phyloP scores from a whole-genome alignment of 2,113 vertebrate species.

The Periophthalmodon schlosseri region DNA sequence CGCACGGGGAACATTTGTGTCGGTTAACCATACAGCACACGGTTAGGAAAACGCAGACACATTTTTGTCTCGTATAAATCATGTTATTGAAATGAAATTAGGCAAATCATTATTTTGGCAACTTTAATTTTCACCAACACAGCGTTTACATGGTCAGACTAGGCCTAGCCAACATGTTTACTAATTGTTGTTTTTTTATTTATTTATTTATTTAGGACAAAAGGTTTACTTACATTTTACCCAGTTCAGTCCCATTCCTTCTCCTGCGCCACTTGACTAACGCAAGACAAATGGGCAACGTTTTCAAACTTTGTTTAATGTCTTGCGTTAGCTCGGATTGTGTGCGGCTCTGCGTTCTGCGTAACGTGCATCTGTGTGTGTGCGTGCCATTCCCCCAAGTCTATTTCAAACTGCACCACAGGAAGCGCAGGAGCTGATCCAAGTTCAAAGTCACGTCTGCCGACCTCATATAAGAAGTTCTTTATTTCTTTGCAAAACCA shows the following conservation, averaged over 20 bases:
- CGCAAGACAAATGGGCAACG: slow-evolving; percentile 43
- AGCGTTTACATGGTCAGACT: background rate
- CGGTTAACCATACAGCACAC: slow-evolving; percentile 42
- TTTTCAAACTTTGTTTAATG: slow-evolving; percentile 42
- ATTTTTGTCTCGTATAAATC: background rate
- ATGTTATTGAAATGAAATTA: background rate
- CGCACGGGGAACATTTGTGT: slow-evolving; percentile 17
- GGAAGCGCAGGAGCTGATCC: slow-evolving; percentile 92
- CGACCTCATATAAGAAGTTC: slow-evolving; percentile 85
- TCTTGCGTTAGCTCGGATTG: slow-evolving; percentile 64
- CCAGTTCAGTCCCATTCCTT: background rate
- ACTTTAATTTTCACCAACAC: background rate
- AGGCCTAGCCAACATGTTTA: background rate
- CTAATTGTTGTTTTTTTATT: background rate
- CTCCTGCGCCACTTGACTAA: background rate
- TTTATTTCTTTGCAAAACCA: slow-evolving; percentile 86
- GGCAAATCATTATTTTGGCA: background rate
- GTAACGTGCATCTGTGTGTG: slow-evolving; percentile 25
- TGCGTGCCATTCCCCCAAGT: slow-evolving; percentile 81
- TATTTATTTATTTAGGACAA: background rate
- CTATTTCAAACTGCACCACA: slow-evolving; percentile 87
- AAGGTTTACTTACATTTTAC: slow-evolving; percentile 1
- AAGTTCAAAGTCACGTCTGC: slow-evolving; percentile 98
- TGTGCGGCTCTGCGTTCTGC: slow-evolving; percentile 67
- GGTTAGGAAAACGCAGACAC: background rate